Conservation (phyloP, 1,140 invertebrate species). For the Trinorchestia longiramus region DNA sequence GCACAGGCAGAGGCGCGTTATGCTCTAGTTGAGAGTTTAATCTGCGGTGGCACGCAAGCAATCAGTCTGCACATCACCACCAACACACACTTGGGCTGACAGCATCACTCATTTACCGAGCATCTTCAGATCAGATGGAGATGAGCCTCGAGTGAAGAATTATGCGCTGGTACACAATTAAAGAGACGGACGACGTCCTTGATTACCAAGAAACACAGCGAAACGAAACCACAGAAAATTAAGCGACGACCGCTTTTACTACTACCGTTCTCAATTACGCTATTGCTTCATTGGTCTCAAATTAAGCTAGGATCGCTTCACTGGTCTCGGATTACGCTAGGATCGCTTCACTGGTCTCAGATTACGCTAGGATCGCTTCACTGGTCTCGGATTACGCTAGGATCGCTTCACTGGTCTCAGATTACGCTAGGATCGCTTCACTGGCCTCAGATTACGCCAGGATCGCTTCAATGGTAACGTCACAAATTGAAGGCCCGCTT, state of each 20-base stretch:
- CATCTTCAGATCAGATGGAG: too few relatives aligned
- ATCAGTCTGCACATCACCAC: not conserved
- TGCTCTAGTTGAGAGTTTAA: not conserved
- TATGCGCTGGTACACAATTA: too few relatives aligned
- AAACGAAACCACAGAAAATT: too few relatives aligned
- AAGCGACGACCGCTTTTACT: too few relatives aligned
- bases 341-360: not conserved
- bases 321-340: not conserved
- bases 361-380: not conserved
- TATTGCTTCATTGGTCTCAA: not conserved
- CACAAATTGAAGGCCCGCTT: too few relatives aligned
- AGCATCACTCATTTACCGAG: not conserved
- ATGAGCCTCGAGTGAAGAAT: too few relatives aligned
- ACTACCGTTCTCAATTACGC: not conserved
- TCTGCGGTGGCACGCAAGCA: not conserved
- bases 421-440: too few relatives aligned
- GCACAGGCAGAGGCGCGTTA: not conserved
- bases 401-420: too few relatives aligned
- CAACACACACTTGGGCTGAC: not conserved
- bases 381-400: not conserved
- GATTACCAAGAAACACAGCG: too few relatives aligned
- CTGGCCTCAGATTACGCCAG: too few relatives aligned
- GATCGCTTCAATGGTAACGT: too few relatives aligned
- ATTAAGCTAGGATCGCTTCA: not conserved
- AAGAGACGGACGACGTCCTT: too few relatives aligned